Evolutionary conservation across 2,113 vertebrate genomes (phyloP).

Genomic region (Podiceps cristatus): DNA sequence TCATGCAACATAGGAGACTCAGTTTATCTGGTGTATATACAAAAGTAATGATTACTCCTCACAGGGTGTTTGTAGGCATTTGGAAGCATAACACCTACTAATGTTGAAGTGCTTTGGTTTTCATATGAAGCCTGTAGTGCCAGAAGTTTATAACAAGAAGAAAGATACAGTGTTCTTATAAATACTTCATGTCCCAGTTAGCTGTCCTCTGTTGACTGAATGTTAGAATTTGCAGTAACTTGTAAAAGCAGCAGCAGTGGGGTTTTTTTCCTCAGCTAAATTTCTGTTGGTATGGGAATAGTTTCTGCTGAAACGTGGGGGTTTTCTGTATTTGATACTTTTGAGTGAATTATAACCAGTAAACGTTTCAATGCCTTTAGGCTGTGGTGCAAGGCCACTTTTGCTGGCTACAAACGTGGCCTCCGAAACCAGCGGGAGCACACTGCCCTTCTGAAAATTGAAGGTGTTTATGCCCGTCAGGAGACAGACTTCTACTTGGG

Average conservation of each 20-base stretch:
- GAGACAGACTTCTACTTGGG: constrained; percentile 97
- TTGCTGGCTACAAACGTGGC: constrained; percentile 96
- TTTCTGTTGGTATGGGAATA: not conserved
- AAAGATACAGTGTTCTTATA: not conserved
- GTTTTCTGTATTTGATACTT: not conserved
- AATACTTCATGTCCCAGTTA: not conserved
- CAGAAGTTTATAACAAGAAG: not conserved
- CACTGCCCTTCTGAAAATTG: constrained; percentile 94
- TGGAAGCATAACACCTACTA: not conserved
- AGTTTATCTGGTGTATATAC: fast-evolving
- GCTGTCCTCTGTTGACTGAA: not conserved
- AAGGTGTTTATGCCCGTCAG: constrained; percentile 91
- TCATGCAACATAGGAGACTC: not conserved
- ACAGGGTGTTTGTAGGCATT: not conserved
- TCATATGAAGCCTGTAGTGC: not conserved
- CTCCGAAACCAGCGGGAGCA: constrained; percentile 97
- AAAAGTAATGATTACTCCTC: fast-evolving
- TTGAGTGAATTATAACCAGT: not conserved
- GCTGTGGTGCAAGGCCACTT: constrained; percentile 97
- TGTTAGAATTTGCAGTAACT: fast-evolving
- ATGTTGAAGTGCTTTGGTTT: not conserved
- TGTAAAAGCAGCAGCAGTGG: not conserved
- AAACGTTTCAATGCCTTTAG: constrained; percentile 59
- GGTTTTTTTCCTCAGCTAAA: not conserved
- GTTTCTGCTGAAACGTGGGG: not conserved